Conservation (phyloP, 2,888 invertebrate species). For the Caenorhabditis imperialis region DNA sequence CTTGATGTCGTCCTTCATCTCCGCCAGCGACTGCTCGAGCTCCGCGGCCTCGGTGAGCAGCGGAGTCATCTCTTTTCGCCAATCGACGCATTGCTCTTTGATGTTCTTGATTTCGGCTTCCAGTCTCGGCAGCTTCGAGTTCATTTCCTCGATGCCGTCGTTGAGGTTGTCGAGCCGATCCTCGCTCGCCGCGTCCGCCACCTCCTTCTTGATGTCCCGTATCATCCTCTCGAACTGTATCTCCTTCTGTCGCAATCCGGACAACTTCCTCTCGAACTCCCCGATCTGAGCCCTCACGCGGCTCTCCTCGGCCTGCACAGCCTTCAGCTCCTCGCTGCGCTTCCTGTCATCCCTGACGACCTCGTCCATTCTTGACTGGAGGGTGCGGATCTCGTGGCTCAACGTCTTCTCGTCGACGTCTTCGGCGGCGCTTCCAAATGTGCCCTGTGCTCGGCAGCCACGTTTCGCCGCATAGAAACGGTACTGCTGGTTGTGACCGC, state of each 20-base stretch:
- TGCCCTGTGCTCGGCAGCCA: not conserved
- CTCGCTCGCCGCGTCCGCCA: slow-evolving; percentile 10
- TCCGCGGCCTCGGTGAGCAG: not conserved
- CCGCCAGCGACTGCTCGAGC: not conserved
- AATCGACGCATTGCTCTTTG: not conserved
- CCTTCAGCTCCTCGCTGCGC: not conserved
- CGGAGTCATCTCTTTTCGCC: not conserved
- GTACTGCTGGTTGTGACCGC: slow-evolving; percentile 35
- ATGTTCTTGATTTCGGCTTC: slow-evolving; percentile 1
- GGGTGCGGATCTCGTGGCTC: not conserved
- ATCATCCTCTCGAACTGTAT: not conserved
- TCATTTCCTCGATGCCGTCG: slow-evolving; percentile 8
- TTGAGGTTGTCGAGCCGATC: slow-evolving; percentile 8
- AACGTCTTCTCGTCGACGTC: slow-evolving; percentile 12
- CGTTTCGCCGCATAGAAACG: slow-evolving; percentile 37
- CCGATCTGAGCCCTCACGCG: not conserved
- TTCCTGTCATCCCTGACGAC: slow-evolving; percentile 4
- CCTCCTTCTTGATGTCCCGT: slow-evolving; percentile 3
- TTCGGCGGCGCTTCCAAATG: slow-evolving; percentile 8
- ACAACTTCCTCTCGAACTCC: slow-evolving; percentile 11
- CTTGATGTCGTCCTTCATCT: slow-evolving; percentile 6
- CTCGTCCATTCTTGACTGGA: not conserved
- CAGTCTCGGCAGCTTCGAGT: slow-evolving; percentile 7
- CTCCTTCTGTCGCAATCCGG: not conserved
- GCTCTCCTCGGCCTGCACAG: not conserved